Evolutionary conservation across 2,113 vertebrate species (phyloP).

Genomic region (Anseranas semipalmata): DNA sequence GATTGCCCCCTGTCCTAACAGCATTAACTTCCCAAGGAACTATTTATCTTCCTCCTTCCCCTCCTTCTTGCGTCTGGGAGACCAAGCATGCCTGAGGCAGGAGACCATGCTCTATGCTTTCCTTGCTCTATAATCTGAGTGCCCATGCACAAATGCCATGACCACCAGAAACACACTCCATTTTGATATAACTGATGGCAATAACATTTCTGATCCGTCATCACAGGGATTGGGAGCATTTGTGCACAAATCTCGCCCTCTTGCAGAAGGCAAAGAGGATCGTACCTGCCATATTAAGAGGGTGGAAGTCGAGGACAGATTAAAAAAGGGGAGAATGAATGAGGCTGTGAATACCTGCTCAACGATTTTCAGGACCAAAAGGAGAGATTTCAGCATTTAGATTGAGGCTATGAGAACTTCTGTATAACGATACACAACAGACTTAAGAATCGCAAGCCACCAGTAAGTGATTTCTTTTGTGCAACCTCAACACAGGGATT

Average conservation of each 20-base stretch:
- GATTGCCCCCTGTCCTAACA: background rate
- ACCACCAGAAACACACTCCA: rapidly evolving
- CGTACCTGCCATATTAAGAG: rapidly evolving
- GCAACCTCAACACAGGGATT: background rate
- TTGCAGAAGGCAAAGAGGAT: background rate
- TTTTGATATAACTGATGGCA: rapidly evolving
- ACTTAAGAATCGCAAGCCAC: background rate
- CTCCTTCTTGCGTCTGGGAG: background rate
- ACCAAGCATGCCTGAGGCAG: background rate
- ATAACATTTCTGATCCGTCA: background rate
- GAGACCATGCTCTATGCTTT: background rate
- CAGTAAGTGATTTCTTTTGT: background rate
- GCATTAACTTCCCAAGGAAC: background rate
- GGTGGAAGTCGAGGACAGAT: background rate
- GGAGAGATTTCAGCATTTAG: background rate
- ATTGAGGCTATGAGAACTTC: background rate
- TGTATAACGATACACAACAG: background rate
- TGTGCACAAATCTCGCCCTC: rapidly evolving
- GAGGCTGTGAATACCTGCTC: background rate
- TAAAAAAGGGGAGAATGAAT: too few species aligned
- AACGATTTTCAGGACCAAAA: too few species aligned
- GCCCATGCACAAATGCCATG: rapidly evolving
- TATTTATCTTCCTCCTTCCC: background rate
- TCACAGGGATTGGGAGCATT: background rate
- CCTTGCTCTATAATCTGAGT: background rate